Conservation (phyloP, 2,797 vertebrate genomes). For the Odontamblyopus rebecca region DNA sequence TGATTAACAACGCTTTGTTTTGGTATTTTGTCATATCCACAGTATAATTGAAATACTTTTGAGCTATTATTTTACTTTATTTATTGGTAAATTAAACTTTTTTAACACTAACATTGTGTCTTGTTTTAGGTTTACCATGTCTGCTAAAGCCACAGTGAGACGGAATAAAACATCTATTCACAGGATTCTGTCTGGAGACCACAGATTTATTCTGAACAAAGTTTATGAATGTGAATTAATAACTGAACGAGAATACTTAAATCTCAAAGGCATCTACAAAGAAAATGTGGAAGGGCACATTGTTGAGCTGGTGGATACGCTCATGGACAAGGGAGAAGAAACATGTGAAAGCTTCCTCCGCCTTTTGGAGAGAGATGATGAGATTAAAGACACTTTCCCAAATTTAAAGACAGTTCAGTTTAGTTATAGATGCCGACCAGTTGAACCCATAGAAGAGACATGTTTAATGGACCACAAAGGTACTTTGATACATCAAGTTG, state of each 20-base stretch:
- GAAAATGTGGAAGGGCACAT: constrained; percentile 31
- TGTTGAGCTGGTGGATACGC: constrained; percentile 61
- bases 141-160: constrained; percentile 30
- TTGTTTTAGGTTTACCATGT: constrained; percentile 40
- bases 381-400: constrained; percentile 29
- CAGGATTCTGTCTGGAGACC: constrained; percentile 27
- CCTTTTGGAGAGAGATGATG: constrained; percentile 55
- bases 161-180: constrained; percentile 46
- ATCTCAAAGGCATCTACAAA: constrained; percentile 39
- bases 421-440: accelerated
- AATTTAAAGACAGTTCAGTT: constrained; percentile 3
- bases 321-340: constrained; percentile 61
- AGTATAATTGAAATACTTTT: too few species aligned
- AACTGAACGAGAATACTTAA: constrained; percentile 52
- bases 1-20: too few species aligned
- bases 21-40: too few species aligned
- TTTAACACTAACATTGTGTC: background rate
- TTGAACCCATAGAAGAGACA: background rate
- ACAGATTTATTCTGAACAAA: constrained; percentile 45
- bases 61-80: too few species aligned
- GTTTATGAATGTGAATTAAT: constrained; percentile 34
- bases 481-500: background rate
- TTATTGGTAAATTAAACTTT: background rate
- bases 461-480: background rate
- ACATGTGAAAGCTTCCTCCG: constrained; percentile 43